Evolutionary conservation across 2,797 vertebrate species (phyloP).

Genomic region (Sebastes wilsoni): DNA sequence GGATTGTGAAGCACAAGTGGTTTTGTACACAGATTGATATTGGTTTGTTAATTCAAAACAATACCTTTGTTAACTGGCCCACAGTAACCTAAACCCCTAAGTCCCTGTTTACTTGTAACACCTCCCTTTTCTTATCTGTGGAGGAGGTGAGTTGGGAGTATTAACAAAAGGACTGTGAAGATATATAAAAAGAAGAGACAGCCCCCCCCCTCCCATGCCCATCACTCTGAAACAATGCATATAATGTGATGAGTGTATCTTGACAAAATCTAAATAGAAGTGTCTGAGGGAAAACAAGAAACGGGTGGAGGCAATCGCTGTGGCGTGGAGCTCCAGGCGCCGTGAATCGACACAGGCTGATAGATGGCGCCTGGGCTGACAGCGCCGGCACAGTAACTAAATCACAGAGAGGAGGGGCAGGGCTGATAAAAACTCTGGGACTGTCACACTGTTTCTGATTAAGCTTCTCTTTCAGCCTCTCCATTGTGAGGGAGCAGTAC

Average conservation of each 20-base stretch:
- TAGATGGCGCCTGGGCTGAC: slow-evolving; percentile 65
- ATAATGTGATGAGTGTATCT: slow-evolving; percentile 80
- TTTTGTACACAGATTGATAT: neutral
- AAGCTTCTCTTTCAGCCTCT: slow-evolving; percentile 46
- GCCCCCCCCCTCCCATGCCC: neutral
- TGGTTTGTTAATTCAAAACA: slow-evolving; percentile 17
- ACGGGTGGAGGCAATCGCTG: slow-evolving; percentile 55
- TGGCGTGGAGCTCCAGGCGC: slow-evolving; percentile 48
- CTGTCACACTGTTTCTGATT: slow-evolving; percentile 60
- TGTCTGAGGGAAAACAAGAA: slow-evolving; percentile 73
- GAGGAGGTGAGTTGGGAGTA: slow-evolving; percentile 30
- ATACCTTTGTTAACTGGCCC: slow-evolving; percentile 15
- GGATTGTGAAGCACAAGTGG: slow-evolving; percentile 9
- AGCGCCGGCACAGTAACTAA: slow-evolving; percentile 64
- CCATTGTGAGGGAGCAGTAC: slow-evolving; percentile 26
- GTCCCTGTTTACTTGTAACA: slow-evolving; percentile 35
- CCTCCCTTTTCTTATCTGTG: slow-evolving; percentile 51
- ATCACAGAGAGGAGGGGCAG: slow-evolving; percentile 63
- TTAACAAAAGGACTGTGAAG: slow-evolving; percentile 39
- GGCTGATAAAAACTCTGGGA: slow-evolving; percentile 69
- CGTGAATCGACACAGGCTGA: slow-evolving; percentile 64
- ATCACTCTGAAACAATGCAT: slow-evolving; percentile 74
- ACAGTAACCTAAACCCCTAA: slow-evolving; percentile 25
- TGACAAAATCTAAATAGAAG: slow-evolving; percentile 87
- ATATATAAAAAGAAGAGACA: slow-evolving; percentile 35